Evolutionary conservation across 2,113 vertebrate genomes (phyloP).

Genomic region (Ceyx margarethae): DNA sequence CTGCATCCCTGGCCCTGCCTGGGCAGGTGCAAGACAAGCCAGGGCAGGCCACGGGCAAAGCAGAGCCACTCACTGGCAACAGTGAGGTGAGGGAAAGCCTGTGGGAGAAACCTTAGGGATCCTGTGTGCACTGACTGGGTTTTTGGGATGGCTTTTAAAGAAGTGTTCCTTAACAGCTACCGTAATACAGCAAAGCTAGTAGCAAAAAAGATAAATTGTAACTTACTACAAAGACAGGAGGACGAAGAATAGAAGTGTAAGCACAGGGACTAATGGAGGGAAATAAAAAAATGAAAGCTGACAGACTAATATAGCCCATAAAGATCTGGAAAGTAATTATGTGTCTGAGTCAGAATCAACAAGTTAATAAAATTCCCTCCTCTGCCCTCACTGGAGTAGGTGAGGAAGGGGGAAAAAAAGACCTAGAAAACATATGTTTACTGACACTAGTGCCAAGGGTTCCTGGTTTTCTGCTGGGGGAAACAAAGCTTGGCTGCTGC

Average conservation of each 20-base stretch:
- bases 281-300: conserved; percentile 47
- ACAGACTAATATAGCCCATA: neutral
- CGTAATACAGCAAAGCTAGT: neutral
- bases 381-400: neutral
- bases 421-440: neutral
- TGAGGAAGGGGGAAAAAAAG: neutral
- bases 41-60: rapidly evolving
- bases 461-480: neutral
- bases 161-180: neutral
- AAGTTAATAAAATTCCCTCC: conserved; percentile 40
- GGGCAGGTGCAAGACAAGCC: too few relatives aligned
- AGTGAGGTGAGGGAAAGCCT: neutral
- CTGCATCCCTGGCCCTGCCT: too few relatives aligned
- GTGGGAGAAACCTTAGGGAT: neutral
- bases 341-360: conserved; percentile 38
- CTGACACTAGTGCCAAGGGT: neutral
- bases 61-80: neutral
- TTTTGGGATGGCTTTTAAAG: neutral
- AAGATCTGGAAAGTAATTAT: conserved; percentile 40
- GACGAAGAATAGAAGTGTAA: neutral
- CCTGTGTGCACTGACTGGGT: neutral
- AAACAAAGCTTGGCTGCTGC: neutral
- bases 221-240: neutral
- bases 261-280: neutral
- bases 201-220: neutral